Evolutionary conservation across 2,113 vertebrate genomes (phyloP).

Genomic region (Apeltes quadracus): DNA sequence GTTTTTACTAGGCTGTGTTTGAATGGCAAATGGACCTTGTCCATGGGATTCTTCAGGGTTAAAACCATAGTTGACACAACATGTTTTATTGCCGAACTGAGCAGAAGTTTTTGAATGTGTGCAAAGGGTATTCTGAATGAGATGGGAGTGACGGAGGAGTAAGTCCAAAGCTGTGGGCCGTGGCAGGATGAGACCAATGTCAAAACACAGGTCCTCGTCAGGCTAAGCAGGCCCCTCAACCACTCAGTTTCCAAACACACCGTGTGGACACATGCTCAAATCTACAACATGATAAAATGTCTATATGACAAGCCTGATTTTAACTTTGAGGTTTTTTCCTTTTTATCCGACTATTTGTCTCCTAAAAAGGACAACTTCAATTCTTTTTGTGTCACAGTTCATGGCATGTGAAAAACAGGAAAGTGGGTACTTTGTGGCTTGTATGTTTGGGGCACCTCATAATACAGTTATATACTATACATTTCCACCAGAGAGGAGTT

Average conservation of each 20-base stretch:
- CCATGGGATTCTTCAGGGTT: neutral
- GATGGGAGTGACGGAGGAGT: slow-evolving; percentile 20
- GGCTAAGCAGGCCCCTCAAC: slow-evolving; percentile 21
- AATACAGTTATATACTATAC: slow-evolving; percentile 65
- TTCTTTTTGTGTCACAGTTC: slow-evolving; percentile 67
- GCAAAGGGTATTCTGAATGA: slow-evolving; percentile 19
- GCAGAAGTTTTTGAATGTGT: too few species aligned
- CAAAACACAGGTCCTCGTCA: slow-evolving; percentile 36
- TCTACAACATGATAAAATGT: slow-evolving; percentile 8
- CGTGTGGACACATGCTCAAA: slow-evolving; percentile 4
- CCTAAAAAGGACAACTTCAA: slow-evolving; percentile 55
- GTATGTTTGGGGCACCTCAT: slow-evolving; percentile 67
- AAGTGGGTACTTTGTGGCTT: slow-evolving; percentile 54
- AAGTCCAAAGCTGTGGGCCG: neutral
- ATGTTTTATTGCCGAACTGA: too few species aligned
- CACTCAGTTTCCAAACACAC: neutral
- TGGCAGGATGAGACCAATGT: slow-evolving; percentile 17
- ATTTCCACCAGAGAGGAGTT: slow-evolving; percentile 69
- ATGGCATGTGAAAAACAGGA: slow-evolving; percentile 67
- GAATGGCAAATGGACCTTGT: neutral
- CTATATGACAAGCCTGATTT: neutral
- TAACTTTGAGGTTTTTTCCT: neutral
- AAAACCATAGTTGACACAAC: slow-evolving; percentile 4
- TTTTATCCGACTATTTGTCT: slow-evolving; percentile 16
- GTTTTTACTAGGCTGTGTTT: neutral